These are phyloP conservation scores for Noctuana brunneofusca DNA, from an alignment of 2,888 invertebrate species.

Conservation along the genomic window DNA sequence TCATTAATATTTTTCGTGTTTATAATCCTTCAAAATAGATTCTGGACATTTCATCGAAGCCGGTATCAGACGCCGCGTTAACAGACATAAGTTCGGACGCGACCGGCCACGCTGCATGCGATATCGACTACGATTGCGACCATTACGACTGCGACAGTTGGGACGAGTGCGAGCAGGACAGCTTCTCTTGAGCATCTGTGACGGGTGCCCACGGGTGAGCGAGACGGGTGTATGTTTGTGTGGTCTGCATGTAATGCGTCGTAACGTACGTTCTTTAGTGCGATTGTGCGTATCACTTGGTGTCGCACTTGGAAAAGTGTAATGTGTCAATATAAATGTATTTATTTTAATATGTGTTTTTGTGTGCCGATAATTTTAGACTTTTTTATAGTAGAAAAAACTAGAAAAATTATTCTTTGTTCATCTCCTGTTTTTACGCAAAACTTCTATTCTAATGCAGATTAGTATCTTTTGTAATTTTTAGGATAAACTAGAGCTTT, in stretches of 20 bases:
- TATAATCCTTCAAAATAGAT: slow-evolving; percentile 53
- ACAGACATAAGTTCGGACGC: slow-evolving; percentile 80
- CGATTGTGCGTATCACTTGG: neutral
- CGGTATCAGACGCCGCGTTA: slow-evolving; percentile 76
- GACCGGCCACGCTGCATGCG: slow-evolving; percentile 79
- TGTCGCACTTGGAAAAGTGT: neutral
- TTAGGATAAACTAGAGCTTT: slow-evolving; percentile 18
- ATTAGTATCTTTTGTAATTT: neutral
- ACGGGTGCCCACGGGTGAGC: slow-evolving; percentile 9
- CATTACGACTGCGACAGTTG: slow-evolving; percentile 80
- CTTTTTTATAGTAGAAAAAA: neutral
- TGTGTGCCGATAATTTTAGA: neutral
- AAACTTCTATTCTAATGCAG: neutral
- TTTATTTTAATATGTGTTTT: neutral
- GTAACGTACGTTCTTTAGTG: neutral
- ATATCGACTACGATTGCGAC: slow-evolving; percentile 79
- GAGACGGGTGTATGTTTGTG: slow-evolving; percentile 18
- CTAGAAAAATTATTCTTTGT: neutral
- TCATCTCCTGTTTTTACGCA: neutral
- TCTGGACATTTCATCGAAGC: slow-evolving; percentile 78
- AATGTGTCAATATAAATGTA: neutral
- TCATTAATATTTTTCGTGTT: neutral
- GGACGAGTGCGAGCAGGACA: slow-evolving; percentile 82
- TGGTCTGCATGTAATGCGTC: neutral
- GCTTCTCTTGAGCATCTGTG: slow-evolving; percentile 67